A percentile compares a stretch with the other conserved stretches of the same genome.
Conservation (phyloP, 1,140 invertebrate species). For the Drosophila orena region DNA sequence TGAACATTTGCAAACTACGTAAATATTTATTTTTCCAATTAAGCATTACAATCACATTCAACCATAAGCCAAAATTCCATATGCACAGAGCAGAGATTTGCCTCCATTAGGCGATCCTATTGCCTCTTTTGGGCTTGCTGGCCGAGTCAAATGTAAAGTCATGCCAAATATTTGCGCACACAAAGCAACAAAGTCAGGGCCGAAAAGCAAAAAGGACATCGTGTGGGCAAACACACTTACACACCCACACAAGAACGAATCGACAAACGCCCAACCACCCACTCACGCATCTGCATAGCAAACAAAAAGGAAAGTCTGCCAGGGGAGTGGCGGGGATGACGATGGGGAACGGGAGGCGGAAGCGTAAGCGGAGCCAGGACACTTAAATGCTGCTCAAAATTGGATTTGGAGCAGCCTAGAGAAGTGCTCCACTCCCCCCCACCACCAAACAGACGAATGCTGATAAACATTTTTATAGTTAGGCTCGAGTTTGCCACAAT, state of each 20-base stretch:
- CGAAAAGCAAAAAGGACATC: constrained; percentile 49
- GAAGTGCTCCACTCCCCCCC: background rate
- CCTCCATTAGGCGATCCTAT: constrained; percentile 22
- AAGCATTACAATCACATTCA: background rate
- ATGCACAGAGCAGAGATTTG: constrained; percentile 29
- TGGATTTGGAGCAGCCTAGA: constrained; percentile 73
- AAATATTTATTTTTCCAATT: background rate
- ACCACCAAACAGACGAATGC: constrained; percentile 28
- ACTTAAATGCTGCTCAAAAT: constrained; percentile 79
- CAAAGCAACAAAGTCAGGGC: constrained; percentile 54
- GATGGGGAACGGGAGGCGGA: constrained; percentile 35
- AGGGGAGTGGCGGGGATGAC: background rate
- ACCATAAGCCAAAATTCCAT: background rate
- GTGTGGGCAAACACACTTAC: constrained; percentile 30
- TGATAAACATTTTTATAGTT: constrained; percentile 79
- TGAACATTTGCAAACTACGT: too few species aligned
- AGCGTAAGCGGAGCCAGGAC: constrained; percentile 54
- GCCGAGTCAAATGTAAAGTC: constrained; percentile 56
- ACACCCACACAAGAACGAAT: constrained; percentile 9
- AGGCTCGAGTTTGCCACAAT: constrained; percentile 67
- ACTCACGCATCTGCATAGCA: constrained; percentile 53
- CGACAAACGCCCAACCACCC: constrained; percentile 1
- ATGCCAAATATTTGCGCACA: constrained; percentile 67
- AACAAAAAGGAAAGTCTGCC: constrained; percentile 47
- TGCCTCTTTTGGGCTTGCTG: constrained; percentile 45